phyloP scores from a whole-genome alignment of 2,797 vertebrate species.

The Atherinosoma microstoma region DNA sequence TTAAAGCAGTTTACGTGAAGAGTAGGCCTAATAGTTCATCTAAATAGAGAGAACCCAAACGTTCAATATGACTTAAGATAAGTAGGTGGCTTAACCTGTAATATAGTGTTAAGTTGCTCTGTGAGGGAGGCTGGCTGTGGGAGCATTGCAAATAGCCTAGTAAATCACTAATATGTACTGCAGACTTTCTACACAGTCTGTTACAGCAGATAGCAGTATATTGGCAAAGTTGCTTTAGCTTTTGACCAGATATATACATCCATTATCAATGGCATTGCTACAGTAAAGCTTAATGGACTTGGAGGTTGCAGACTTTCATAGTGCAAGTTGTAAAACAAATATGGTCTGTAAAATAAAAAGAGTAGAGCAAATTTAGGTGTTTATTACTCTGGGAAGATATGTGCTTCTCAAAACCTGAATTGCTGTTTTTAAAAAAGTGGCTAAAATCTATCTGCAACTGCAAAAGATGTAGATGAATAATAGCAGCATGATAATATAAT shows the following conservation, averaged over 20 bases:
- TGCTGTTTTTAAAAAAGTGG: background rate
- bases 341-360: conserved; percentile 12
- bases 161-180: conserved; percentile 77
- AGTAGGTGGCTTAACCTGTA: conserved; percentile 63
- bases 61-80: conserved; percentile 68
- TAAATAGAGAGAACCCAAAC: conserved; percentile 56
- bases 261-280: conserved; percentile 66
- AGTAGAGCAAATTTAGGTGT: conserved; percentile 30
- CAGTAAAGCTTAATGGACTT: conserved; percentile 63
- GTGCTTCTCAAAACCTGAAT: background rate
- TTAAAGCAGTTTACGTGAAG: conserved; percentile 37
- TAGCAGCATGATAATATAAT: background rate
- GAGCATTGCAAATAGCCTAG: conserved; percentile 71
- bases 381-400: background rate
- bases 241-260: conserved; percentile 66
- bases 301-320: conserved; percentile 51
- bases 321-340: conserved; percentile 36
- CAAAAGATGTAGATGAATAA: conserved; percentile 15
- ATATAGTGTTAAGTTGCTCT: conserved; percentile 70
- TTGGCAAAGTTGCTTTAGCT: conserved; percentile 68
- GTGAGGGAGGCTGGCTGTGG: conserved; percentile 50
- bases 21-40: conserved; percentile 52
- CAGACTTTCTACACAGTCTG: conserved; percentile 65
- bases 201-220: conserved; percentile 64
- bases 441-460: conserved; percentile 1